phyloP scores from a whole-genome alignment of 2,888 invertebrate genomes.

The Galerucella pusilla region DNA sequence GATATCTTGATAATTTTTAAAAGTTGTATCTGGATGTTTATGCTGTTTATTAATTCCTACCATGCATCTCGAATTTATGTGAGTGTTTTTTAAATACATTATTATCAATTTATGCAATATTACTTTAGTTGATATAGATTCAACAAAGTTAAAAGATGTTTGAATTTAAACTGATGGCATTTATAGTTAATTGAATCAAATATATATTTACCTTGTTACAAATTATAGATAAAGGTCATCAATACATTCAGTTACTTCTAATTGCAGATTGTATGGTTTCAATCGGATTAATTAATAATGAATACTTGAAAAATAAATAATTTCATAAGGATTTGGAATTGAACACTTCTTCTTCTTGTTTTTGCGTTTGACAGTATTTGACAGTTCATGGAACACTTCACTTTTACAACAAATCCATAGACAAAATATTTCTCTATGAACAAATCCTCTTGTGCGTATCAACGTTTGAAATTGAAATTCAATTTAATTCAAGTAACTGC shows the following conservation, averaged over 20 bases:
- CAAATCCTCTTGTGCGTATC: no score
- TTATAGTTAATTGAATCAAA: not conserved
- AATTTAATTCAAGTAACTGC: no score
- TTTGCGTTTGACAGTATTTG: not conserved
- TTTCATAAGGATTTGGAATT: slow-evolving; percentile 20
- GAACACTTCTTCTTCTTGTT: slow-evolving; percentile 14
- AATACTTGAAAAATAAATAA: slow-evolving; percentile 17
- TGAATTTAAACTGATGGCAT: not conserved
- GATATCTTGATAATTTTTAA: not conserved
- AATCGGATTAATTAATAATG: slow-evolving; percentile 15
- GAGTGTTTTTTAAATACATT: not conserved
- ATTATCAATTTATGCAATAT: not conserved
- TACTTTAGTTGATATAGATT: not conserved
- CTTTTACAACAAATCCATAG: not conserved
- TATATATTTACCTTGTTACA: not conserved
- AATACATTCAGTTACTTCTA: not conserved
- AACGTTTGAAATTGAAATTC: no score
- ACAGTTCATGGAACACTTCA: not conserved
- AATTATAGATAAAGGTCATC: not conserved
- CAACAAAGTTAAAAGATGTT: not conserved
- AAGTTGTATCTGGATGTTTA: not conserved
- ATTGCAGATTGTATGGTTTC: not conserved
- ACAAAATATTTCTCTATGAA: no score
- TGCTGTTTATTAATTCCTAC: not conserved
- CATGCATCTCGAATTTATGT: not conserved